Base-by-base conservation (phyloP, 2,888 invertebrate genomes). In the Dione juno region DNA sequence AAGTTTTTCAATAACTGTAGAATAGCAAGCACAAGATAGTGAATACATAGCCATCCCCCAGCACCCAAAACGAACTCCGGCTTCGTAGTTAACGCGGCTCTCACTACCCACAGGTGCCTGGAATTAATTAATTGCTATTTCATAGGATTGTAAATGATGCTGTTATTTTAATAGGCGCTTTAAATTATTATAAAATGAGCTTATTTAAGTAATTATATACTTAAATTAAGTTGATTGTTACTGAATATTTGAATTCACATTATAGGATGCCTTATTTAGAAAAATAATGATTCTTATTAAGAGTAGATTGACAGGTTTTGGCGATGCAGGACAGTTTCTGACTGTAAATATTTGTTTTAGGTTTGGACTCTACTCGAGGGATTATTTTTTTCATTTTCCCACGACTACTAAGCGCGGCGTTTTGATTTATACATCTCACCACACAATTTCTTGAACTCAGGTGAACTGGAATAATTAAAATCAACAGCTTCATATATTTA, bases 21-120 rank as follows among this genome's bases (percentile, higher is more conserved):
- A 99, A 88, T 99, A 99, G 81, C 97, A 95, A 14, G 98, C 97
- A 83, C 99, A 99, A 0, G 98, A 98, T n/a, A 99, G 86, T 0
- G 98, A 98, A 80, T 97, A 97, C 96, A 97, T 97, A 0, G 98
- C 97, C 99, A 99, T 99, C 37, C 98, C 98, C 96, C 98, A 97
- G 81, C 98, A 99, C 13, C 99, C 99, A 81, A 98, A 98, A 53
- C 98, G 94, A 0, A 99, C 98, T 0, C 99, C 99, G 50, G 96
- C 96, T 85, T 98, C 98, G 83, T 99, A 99, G 11, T 95, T 90
- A 16, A 94, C 91, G 70, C 96, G 94, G 66, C 94, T 90, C 19
- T 86, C 81, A 19, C 95, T 94, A 14, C 96, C 96, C 57, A 95
- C 95, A 0, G 94, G 93, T 72, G 96, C 97, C 95, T 96, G 93